Conservation (phyloP, 2,113 vertebrate genomes). For the Cyphomyrus plagiostoma region DNA sequence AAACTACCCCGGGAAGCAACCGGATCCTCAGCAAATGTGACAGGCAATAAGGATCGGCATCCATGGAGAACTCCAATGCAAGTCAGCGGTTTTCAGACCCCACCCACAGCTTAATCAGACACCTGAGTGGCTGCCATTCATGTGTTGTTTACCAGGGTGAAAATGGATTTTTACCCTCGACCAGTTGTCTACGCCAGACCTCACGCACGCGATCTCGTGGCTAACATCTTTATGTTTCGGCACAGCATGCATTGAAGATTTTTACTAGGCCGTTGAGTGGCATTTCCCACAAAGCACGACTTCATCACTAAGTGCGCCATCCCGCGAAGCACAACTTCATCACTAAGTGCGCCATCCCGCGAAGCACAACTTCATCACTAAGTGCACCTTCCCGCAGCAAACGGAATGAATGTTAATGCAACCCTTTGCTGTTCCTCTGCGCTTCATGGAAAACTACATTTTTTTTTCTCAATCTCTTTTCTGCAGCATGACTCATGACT, state of each 20-base stretch:
- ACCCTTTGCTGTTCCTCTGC: neutral
- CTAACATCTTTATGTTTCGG: neutral
- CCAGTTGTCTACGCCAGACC: neutral
- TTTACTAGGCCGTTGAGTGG: neutral
- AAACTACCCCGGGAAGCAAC: neutral
- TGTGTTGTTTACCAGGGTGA: neutral
- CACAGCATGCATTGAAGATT: neutral
- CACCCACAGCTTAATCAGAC: neutral
- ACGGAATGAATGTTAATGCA: neutral
- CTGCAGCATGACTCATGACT: slow-evolving; percentile 8
- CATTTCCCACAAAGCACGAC: neutral
- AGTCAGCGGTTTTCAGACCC: neutral
- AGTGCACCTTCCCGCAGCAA: neutral
- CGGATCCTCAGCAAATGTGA: neutral
- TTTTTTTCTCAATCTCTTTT: neutral
- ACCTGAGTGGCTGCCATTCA: neutral
- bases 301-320: neutral
- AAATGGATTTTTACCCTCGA: neutral
- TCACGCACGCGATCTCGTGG: neutral
- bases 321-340: neutral
- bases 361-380: neutral
- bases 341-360: neutral
- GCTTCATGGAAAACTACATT: neutral
- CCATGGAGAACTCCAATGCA: neutral
- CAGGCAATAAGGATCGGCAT: neutral